Conservation (phyloP, 2,797 vertebrate species). For the Arnoldichthys spilopterus region DNA sequence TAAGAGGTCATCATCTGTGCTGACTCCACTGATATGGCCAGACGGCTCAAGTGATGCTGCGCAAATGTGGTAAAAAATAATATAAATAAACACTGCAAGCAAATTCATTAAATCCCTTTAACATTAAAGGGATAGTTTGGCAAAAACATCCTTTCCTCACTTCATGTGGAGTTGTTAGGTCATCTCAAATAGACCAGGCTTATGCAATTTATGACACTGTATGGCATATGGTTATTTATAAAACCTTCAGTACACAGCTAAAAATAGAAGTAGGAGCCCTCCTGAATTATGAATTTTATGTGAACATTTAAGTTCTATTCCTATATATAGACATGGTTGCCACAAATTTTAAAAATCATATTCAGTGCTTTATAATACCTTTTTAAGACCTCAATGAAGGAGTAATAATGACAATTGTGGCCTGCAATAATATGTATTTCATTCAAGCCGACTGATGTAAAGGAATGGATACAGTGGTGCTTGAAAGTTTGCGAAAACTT, state of each 20-base stretch:
- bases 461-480: no score
- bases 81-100: neutral
- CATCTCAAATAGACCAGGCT: neutral
- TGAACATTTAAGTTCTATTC: no score
- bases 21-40: conserved; percentile 47
- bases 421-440: no score
- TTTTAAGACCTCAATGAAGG: no score
- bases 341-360: no score
- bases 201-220: neutral
- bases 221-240: neutral
- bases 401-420: no score
- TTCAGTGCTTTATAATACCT: no score
- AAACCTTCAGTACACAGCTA: neutral
- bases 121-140: neutral
- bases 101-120: neutral
- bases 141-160: neutral
- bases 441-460: no score
- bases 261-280: neutral
- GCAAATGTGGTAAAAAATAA: conserved; percentile 15
- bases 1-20: conserved; percentile 64
- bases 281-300: no score
- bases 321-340: no score
- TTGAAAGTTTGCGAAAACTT: no score
- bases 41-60: conserved; percentile 58
- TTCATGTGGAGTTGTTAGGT: neutral